A percentile compares a stretch with the other conserved stretches of the same genome.
Conservation (phyloP, 2,797 vertebrate species). For the Premnoplex brunnescens region DNA sequence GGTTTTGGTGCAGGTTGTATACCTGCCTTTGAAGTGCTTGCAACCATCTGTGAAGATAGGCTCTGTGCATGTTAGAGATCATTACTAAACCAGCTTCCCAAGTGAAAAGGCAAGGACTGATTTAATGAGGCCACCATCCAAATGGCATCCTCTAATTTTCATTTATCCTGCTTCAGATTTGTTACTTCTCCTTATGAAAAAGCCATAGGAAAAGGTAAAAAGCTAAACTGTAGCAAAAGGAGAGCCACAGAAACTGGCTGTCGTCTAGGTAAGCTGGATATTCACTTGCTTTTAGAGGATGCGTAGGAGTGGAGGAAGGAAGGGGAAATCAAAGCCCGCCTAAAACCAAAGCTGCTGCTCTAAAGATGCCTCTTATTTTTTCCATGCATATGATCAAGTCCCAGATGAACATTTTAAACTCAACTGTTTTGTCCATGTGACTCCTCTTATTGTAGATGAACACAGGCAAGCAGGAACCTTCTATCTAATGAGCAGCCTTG, state of each 20-base stretch:
- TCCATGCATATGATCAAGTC: neutral
- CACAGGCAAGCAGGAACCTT: neutral
- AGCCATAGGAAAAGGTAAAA: constrained; percentile 35
- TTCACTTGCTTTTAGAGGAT: constrained; percentile 50
- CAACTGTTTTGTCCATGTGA: neutral
- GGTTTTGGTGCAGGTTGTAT: constrained; percentile 20
- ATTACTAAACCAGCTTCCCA: constrained; percentile 41
- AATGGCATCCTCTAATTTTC: constrained; percentile 24
- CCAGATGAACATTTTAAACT: neutral
- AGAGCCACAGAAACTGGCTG: constrained; percentile 1
- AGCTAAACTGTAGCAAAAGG: constrained; percentile 14
- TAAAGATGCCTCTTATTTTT: constrained; percentile 30
- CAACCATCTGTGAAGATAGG: constrained; percentile 44
- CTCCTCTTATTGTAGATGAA: neutral
- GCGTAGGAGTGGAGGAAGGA: constrained; percentile 54
- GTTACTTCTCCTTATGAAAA: constrained; percentile 40
- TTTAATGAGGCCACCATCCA: constrained; percentile 53
- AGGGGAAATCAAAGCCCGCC: constrained; percentile 14
- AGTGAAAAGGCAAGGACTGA: constrained; percentile 33
- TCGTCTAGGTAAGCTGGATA: constrained; percentile 40
- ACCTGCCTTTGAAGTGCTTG: constrained; percentile 51
- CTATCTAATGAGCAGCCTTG: neutral
- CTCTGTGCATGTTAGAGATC: constrained; percentile 29
- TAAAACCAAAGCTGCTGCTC: constrained; percentile 9
- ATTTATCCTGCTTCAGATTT: constrained; percentile 17